Evolutionary conservation across 2,113 vertebrate genomes (phyloP).

Genomic region (Opisthocomus hoazin): DNA sequence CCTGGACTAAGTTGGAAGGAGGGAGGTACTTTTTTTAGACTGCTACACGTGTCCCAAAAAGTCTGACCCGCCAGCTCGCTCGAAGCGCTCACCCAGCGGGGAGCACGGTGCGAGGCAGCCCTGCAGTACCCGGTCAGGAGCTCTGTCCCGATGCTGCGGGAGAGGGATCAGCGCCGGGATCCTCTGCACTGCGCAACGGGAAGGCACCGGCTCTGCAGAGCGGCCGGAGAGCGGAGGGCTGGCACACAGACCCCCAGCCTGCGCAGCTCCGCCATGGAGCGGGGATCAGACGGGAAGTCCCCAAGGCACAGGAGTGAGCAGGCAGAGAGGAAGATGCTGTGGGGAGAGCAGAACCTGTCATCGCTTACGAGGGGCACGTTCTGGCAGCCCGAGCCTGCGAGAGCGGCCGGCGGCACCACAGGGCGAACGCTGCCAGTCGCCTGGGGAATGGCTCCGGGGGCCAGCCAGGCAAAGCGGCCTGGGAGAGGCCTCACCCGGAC

Average conservation of each 20-base stretch:
- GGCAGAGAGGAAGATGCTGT: background rate
- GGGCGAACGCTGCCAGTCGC: rapidly evolving
- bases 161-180: background rate
- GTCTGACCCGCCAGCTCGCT: background rate
- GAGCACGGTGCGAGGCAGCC: background rate
- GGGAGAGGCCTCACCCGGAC: background rate
- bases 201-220: background rate
- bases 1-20: background rate
- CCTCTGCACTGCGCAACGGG: background rate
- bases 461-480: background rate
- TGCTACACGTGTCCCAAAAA: background rate
- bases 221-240: background rate
- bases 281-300: background rate
- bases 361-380: rapidly evolving
- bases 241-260: background rate
- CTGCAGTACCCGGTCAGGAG: background rate
- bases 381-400: background rate
- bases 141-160: background rate
- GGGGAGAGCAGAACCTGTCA: background rate
- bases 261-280: background rate
- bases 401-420: rapidly evolving
- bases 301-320: background rate
- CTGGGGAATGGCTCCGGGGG: background rate
- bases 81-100: rapidly evolving
- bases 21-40: background rate